Conservation (phyloP, 2,113 vertebrate genomes). For the Heterotilapia buettikoferi region DNA sequence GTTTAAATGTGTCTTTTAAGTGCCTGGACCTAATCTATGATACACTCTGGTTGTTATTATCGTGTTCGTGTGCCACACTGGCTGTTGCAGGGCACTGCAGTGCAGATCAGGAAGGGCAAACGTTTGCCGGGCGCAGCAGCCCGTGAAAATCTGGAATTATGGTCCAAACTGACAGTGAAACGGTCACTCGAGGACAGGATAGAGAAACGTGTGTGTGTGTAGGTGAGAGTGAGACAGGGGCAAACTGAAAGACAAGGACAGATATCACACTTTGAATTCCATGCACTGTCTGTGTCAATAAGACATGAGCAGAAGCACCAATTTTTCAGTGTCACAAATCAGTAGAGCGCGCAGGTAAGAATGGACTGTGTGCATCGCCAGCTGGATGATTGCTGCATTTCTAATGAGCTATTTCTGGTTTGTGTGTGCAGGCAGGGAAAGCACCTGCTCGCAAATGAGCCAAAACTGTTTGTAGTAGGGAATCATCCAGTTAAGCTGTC, state of each 20-base stretch:
- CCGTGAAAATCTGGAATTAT: slow-evolving; percentile 26
- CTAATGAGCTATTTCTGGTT: not conserved
- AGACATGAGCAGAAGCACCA: not conserved
- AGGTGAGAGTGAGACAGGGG: fast-evolving
- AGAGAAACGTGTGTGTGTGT: not conserved
- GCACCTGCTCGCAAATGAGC: not conserved
- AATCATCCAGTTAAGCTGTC: not conserved
- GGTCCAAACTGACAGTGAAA: slow-evolving; percentile 8
- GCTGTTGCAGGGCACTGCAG: not conserved
- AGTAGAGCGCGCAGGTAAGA: not conserved
- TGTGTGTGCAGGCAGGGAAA: not conserved
- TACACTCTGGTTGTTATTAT: not conserved
- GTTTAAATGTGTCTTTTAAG: not conserved
- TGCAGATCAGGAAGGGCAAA: not conserved
- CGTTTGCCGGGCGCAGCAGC: not conserved
- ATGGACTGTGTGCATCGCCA: not conserved
- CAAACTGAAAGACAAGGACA: not conserved
- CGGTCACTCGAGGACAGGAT: not conserved
- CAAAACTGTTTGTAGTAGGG: not conserved
- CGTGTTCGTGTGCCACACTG: not conserved
- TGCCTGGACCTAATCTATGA: not conserved
- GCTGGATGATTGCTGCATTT: not conserved
- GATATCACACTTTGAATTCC: slow-evolving; percentile 20
- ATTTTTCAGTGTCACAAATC: slow-evolving; percentile 8
- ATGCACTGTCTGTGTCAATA: not conserved